phyloP scores from a whole-genome alignment of 2,888 invertebrate species.

The Temnothorax ravouxi region DNA sequence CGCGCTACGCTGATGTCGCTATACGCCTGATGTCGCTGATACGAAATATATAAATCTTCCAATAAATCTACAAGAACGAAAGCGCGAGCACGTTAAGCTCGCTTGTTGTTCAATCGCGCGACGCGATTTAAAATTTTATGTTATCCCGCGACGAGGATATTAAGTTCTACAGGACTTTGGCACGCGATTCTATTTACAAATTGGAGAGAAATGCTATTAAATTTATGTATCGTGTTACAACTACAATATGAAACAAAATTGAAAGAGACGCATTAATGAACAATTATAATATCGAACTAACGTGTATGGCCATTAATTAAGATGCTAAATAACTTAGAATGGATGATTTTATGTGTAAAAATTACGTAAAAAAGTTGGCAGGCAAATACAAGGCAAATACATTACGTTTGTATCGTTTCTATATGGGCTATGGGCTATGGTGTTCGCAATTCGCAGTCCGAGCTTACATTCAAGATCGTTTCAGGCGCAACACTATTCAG shows the following conservation, averaged over 20 bases:
- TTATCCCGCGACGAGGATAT: neutral
- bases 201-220: neutral
- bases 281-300: neutral
- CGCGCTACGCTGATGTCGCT: too few relatives aligned
- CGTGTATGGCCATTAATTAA: neutral
- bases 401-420: neutral
- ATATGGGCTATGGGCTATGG: too few relatives aligned
- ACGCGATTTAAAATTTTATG: neutral
- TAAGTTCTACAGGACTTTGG: neutral
- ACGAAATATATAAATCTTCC: neutral
- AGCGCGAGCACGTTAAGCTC: neutral
- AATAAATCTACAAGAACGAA: neutral
- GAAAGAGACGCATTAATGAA: neutral
- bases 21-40: neutral
- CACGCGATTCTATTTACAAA: neutral
- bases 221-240: neutral
- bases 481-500: neutral
- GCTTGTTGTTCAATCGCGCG: neutral
- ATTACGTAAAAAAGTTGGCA: neutral
- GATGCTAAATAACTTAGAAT: conserved; percentile 26
- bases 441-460: neutral
- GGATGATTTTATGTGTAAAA: neutral
- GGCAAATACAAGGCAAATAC: neutral
- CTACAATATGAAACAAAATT: neutral
- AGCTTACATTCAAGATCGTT: neutral